These are phyloP conservation scores for Dissostichus mawsoni DNA, from an alignment of 2,113 vertebrate genomes.

Conservation along the genomic window DNA sequence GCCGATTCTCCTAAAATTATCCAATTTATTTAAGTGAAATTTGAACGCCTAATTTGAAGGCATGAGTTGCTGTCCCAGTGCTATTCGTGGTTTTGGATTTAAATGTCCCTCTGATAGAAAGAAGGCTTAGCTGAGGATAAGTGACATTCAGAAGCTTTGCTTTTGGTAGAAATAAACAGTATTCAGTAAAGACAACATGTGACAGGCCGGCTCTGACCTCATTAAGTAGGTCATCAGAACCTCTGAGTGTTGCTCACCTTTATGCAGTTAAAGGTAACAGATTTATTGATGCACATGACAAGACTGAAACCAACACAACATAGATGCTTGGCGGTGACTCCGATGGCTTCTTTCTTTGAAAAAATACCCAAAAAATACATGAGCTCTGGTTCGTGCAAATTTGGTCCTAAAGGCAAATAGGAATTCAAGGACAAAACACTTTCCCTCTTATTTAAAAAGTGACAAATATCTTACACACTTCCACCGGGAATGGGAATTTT, in stretches of 20 bases:
- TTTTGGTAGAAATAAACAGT: slow-evolving; percentile 66
- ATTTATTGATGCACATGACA: slow-evolving; percentile 29
- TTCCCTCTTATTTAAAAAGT: slow-evolving; percentile 34
- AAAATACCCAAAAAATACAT: slow-evolving; percentile 17
- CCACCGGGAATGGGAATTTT: slow-evolving; percentile 45
- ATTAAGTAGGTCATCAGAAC: slow-evolving; percentile 19
- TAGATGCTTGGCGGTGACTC: slow-evolving; percentile 70
- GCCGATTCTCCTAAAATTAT: not conserved
- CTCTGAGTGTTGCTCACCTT: slow-evolving; percentile 29
- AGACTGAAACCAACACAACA: slow-evolving; percentile 45
- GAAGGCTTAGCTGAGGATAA: slow-evolving; percentile 54
- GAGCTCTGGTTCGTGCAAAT: slow-evolving; percentile 61
- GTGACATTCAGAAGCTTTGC: slow-evolving; percentile 66
- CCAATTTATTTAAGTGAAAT: slow-evolving; percentile 16
- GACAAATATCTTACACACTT: slow-evolving; percentile 33
- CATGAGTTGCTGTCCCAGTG: slow-evolving; percentile 22
- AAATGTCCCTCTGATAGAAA: slow-evolving; percentile 10
- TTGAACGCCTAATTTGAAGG: slow-evolving; percentile 48
- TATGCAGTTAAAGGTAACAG: slow-evolving; percentile 32
- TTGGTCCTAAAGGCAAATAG: slow-evolving; percentile 64
- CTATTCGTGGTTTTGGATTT: slow-evolving; percentile 19
- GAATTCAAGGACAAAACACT: slow-evolving; percentile 38
- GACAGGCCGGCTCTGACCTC: slow-evolving; percentile 53
- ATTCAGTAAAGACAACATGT: slow-evolving; percentile 52
- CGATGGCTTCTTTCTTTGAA: slow-evolving; percentile 70